These are phyloP conservation scores for Miltochrista miniata DNA, from an alignment of 2,888 invertebrate genomes.

Conservation along the genomic window DNA sequence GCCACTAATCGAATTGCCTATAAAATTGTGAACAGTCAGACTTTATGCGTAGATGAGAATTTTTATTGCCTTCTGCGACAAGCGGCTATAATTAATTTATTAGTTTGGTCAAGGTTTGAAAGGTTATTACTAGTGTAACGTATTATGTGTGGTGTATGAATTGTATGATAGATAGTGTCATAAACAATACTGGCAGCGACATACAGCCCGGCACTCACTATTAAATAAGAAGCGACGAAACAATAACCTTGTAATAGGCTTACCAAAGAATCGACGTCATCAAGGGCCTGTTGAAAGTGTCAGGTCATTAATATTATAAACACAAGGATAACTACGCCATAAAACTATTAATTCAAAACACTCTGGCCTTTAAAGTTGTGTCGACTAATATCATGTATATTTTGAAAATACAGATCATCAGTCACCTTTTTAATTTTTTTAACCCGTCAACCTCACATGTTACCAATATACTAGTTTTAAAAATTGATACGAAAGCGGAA, in stretches of 20 bases:
- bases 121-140: constrained; percentile 40
- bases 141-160: constrained; percentile 21
- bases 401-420: constrained; percentile 63
- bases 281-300: constrained; percentile 63
- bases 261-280: constrained; percentile 39
- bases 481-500: constrained; percentile 64
- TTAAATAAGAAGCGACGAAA: constrained; percentile 22
- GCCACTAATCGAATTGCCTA: constrained; percentile 66
- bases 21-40: constrained; percentile 72
- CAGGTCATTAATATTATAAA: constrained; percentile 54
- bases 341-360: constrained; percentile 72
- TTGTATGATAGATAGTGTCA: constrained; percentile 13
- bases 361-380: constrained; percentile 65
- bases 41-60: constrained; percentile 62
- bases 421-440: constrained; percentile 75
- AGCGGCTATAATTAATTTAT: constrained; percentile 65
- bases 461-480: constrained; percentile 25
- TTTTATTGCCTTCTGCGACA: constrained; percentile 58
- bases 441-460: constrained; percentile 75
- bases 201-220: too few species aligned
- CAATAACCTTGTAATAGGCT: constrained; percentile 38
- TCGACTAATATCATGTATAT: constrained; percentile 66
- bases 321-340: constrained; percentile 78
- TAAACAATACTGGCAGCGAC: constrained; percentile 19
- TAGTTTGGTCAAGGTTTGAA: constrained; percentile 60